Evolutionary conservation across 2,797 vertebrate species (phyloP), one percentile per base, ranked within the genome.

Genomic region (Sparidentex hasta): DNA sequence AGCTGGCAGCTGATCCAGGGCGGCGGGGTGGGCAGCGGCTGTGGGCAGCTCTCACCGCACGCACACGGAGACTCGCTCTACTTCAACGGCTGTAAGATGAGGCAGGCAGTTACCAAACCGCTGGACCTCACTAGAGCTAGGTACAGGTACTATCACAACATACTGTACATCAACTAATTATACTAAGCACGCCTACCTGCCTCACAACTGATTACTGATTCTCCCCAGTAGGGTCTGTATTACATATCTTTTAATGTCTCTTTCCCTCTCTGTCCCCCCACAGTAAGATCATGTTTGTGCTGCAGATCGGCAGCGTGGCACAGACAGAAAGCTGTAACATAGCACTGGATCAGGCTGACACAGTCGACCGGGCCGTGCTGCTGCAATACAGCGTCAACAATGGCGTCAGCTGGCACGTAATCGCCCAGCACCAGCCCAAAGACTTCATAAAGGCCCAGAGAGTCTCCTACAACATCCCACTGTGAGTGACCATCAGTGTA

Each of bases 251-350:
- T 16, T 54, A 11, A 44, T 11, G 21, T 52, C 55, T 67, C 14
- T 12, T 59, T 14, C 17, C 74, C 14, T 61, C 54, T 83, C 52
- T 23, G 38, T 51, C 52, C 65, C 92, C 81, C 88, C 82, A 38
- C 95, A 99, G 98, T 94, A 99, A 99, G 96, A 99, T 99, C 95
- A 99, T 99, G 98, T 99, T 99, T 93, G 98, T 99, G 93, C 96
- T 99, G 93, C 98, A 99, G 96, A 99, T 99, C 29, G 98, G 98
- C 93, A 99, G 98, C 41, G 85, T 95, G 41, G 93, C 97, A 1
- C 98, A 99, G 89, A 99, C 98, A 23, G 97, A 97, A 83, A 99
- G 98, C 91, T 99, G 98, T 88, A 99, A 99, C 89, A 96, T 97
- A 6, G 97, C 98, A 83, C 95, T 98, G 90, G 97, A 96, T 65